Base-by-base conservation (phyloP, 2,888 invertebrate species). In the Lochmaea crataegi region DNA sequence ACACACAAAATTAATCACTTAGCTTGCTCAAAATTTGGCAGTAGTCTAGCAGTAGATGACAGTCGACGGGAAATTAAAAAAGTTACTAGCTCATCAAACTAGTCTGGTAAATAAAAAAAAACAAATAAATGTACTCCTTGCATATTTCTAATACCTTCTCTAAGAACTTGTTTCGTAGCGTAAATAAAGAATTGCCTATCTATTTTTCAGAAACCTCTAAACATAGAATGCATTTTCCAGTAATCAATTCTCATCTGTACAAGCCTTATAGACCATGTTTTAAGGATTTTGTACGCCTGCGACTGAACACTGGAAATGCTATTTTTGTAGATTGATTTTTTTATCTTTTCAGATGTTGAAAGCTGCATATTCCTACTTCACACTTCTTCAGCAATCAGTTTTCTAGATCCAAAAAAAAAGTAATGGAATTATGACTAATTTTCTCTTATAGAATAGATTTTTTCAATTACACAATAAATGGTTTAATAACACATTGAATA, bases 351-450 rank as follows among this genome's bases (percentile, higher is more conserved):
- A 74, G 74, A 74, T 74, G 32, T 58, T 74, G 9, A 74, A 70
- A 53, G 70, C 74, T 41, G 61, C 74, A 11, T 74, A 74, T 56
- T 74, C 74, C 2, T 74, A 74, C 32, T 58, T 74, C 18, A 74
- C 74, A 0, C 65, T 74, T 18, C 58, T 74, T 11, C 65, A 70
- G 45, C 71, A 74, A 64, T 71, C 74, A 9, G 67, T 67, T n/a
- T 51, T 51, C 32, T 71, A 45, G 45, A 45, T 12, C n/a, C n/a
- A n/a, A 45, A 45, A 45, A 11, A 41, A 18, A 11, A 18, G 6
- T 2, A 5, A 45, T 16, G n/a, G 11, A 64, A 42, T 2, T 64
- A 6, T 51, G 16, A 51, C 51, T 51, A 5, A n/a, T 7, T n/a
- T n/a, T n/a, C n/a, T n/a, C n/a, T n/a, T n/a, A n/a, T n/a, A n/a